phyloP scores from a whole-genome alignment of 2,113 vertebrate genomes.

The Gracilinanus agilis region DNA sequence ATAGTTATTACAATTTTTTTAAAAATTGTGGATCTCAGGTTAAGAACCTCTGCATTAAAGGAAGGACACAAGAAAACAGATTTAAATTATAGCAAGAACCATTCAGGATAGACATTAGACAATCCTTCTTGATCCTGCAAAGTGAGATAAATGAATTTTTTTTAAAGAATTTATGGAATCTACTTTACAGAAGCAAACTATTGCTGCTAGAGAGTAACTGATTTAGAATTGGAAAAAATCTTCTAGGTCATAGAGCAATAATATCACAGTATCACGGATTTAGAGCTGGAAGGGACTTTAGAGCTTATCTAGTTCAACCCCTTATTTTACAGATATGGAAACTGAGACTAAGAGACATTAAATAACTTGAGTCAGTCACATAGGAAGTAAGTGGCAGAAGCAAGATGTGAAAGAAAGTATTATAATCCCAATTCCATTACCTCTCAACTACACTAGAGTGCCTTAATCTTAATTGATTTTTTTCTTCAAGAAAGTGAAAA shows the following conservation, averaged over 20 bases:
- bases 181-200: neutral
- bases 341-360: neutral
- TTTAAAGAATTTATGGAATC: neutral
- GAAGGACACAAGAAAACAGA: neutral
- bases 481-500: constrained; percentile 24
- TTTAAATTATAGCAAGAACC: neutral
- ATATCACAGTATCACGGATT: neutral
- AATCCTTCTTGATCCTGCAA: neutral
- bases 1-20: neutral
- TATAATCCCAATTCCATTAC: neutral
- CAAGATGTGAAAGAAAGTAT: neutral
- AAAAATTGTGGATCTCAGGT: neutral
- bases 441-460: neutral
- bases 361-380: neutral
- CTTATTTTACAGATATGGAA: neutral
- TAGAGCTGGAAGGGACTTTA: neutral
- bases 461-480: neutral
- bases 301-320: neutral
- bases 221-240: neutral
- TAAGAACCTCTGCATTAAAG: neutral
- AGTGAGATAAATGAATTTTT: neutral
- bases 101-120: neutral
- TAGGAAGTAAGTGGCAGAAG: neutral
- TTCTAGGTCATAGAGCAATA: neutral
- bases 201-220: neutral